These are phyloP conservation scores for Heliothis peltigera DNA, from an alignment of 2,888 invertebrate species.

Conservation along the genomic window DNA sequence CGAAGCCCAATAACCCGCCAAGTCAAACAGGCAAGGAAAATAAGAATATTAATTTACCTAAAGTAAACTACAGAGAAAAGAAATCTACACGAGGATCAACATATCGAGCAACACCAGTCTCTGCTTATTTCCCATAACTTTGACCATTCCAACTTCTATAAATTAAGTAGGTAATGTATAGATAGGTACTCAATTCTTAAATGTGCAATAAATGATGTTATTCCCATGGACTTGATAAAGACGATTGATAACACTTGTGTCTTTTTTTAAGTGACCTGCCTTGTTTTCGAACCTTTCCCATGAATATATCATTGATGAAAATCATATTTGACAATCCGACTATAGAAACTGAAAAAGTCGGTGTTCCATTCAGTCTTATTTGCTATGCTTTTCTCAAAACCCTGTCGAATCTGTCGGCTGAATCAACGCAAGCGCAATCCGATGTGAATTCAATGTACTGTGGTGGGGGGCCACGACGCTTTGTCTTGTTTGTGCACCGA, in stretches of 20 bases:
- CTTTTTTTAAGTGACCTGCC: not conserved
- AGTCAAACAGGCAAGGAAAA: constrained; percentile 80
- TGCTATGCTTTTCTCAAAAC: no score
- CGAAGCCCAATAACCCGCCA: constrained; percentile 48
- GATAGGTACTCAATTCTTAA: not conserved
- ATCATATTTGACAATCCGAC: no score
- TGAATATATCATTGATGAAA: no score
- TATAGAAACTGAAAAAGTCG: no score
- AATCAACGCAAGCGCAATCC: no score
- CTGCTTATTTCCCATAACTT: constrained; percentile 83
- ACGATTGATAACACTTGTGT: not conserved
- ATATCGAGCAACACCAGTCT: constrained; percentile 83
- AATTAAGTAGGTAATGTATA: not conserved
- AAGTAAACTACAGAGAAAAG: constrained; percentile 85
- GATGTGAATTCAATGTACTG: no score
- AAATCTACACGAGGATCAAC: constrained; percentile 78
- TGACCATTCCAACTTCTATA: not conserved
- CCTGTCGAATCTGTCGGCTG: no score
- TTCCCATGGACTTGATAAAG: not conserved
- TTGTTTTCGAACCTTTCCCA: no score
- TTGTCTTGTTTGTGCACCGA: no score
- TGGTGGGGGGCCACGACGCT: no score
- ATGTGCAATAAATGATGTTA: constrained; percentile 45
- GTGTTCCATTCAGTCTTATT: no score
- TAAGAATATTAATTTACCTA: constrained; percentile 76